Evolutionary conservation across 1,140 invertebrate genomes (phyloP).

Genomic region (Eriocheir sinensis): DNA sequence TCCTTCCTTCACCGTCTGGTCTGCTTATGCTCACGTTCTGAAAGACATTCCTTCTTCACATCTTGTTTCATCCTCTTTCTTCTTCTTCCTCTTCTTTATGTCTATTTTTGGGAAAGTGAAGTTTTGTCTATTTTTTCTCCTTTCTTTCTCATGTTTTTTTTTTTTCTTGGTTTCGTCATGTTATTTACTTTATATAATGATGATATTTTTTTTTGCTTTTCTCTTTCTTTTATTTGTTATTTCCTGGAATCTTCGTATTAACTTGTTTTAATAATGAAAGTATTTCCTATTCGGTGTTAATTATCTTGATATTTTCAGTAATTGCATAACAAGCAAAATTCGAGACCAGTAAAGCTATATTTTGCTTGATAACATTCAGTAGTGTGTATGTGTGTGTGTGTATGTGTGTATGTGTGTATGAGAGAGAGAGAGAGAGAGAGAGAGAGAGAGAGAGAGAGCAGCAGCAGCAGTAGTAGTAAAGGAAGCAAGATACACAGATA

Average conservation of each 20-base stretch:
- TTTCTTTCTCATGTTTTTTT: neutral
- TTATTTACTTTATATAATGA: neutral
- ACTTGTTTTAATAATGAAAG: neutral
- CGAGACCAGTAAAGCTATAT: too few relatives aligned
- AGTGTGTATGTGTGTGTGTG: conserved; percentile 34
- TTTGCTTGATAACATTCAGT: too few relatives aligned
- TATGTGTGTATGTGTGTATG: conserved; percentile 27
- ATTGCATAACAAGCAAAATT: too few relatives aligned
- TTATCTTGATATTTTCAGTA: neutral
- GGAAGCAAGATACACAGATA: neutral
- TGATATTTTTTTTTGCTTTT: neutral
- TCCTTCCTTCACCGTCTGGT: neutral
- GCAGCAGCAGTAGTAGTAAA: neutral
- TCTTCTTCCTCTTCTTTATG: neutral
- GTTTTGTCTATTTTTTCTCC: neutral
- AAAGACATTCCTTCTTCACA: neutral
- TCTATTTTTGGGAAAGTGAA: neutral
- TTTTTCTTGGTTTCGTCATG: neutral
- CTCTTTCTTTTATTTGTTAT: neutral
- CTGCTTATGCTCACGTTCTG: neutral
- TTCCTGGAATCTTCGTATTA: neutral
- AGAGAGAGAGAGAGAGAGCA: neutral
- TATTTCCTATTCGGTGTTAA: neutral
- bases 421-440: neutral
- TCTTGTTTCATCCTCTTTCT: neutral